Base-by-base conservation (phyloP, 2,113 vertebrate genomes). In the Platichthys stellatus region DNA sequence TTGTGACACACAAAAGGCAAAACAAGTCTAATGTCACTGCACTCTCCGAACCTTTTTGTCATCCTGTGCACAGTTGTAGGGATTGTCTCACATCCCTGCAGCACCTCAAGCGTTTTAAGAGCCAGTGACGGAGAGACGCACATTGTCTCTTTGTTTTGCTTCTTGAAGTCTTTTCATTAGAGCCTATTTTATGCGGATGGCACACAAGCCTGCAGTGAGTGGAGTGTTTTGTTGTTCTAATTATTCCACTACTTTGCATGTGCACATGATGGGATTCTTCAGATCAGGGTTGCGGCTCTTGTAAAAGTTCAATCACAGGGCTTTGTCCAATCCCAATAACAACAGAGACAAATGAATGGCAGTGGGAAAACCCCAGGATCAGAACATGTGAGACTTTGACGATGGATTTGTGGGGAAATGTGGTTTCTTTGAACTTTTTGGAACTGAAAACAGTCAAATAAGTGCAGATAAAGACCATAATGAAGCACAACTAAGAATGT, bases 101-200 rank as follows among this genome's bases (percentile, higher is more conserved):
- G 80, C 87, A 82, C 89, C 84, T 78, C 56, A 28, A 54, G 62
- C 74, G 66, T 67, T 81, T 63, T 21, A 11, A 28, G 57, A 59
- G 57, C 23, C 78, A 79, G n/a, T 43, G 56, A 83, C 59, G 72
- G 57, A 77, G 67, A 64, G 74, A 70, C 17, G 54, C 47, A 45
- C 80, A 72, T 63, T 79, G 80, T 77, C 79, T 68, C 79, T 56
- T 89, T 77, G 87, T 89, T 83, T 86, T 69, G 51, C 76, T 72
- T 62, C 77, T 82, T 60, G 60, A 60, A 72, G 69, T 59, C 75
- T 75, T 89, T 90, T 92, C 78, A 80, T 82, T 74, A 5, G 45
- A n/a, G 47, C 65, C 82, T 81, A 59, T 80, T 84, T 86, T 63
- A 88, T 82, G 85, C 45, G 9, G 74, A 89, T 54, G 63, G 63